Conservation (phyloP, 2,797 vertebrate species). For the Sebastes cheni region DNA sequence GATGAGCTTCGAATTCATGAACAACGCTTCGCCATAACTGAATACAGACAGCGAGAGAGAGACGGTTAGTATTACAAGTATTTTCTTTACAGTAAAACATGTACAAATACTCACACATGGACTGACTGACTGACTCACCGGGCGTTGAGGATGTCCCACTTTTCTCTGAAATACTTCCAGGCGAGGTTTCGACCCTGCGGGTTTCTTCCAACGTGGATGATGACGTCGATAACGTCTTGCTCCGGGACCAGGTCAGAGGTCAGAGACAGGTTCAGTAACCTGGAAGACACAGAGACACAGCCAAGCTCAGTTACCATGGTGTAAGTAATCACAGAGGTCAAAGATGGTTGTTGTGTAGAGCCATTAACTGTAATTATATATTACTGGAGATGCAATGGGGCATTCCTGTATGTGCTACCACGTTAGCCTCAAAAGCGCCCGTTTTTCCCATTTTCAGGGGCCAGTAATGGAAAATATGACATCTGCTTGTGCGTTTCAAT, state of each 20-base stretch:
- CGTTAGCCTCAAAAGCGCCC: no score
- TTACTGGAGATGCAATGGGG: background rate
- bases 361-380: background rate
- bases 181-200: slow-evolving; percentile 94
- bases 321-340: no score
- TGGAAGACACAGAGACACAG: slow-evolving; percentile 46
- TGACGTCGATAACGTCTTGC: slow-evolving; percentile 97
- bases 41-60: slow-evolving; percentile 48
- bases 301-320: no score
- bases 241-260: slow-evolving; percentile 95
- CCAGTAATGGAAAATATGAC: no score
- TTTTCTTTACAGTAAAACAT: background rate
- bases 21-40: slow-evolving; percentile 96
- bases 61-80: background rate
- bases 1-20: slow-evolving; percentile 98
- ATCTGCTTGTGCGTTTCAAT: no score
- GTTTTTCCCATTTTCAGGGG: no score
- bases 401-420: no score
- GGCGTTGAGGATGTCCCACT: slow-evolving; percentile 95
- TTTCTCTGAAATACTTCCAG: slow-evolving; percentile 97
- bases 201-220: slow-evolving; percentile 95
- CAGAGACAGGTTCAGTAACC: slow-evolving; percentile 94
- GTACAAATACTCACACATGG: accelerated
- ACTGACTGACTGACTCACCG: slow-evolving; percentile 78
- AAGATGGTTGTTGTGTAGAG: no score